These are phyloP conservation scores for Drosophila prolongata DNA, from an alignment of 2,888 invertebrate genomes.

Conservation along the genomic window DNA sequence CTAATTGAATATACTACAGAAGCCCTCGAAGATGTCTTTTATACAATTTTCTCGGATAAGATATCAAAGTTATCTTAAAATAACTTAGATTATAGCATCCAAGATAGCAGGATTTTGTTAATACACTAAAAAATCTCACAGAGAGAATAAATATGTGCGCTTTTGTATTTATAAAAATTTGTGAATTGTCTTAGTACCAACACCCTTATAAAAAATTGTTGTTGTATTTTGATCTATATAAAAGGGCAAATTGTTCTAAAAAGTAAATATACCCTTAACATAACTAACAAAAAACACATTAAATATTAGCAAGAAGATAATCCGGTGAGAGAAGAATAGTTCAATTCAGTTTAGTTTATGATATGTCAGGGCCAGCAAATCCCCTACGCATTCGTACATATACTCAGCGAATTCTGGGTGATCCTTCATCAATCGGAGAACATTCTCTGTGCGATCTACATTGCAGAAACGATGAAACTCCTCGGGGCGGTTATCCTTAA, in stretches of 20 bases:
- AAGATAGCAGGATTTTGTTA: too few relatives aligned
- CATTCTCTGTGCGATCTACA: constrained; percentile 67
- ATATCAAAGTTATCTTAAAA: not conserved
- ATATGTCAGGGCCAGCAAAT: constrained; percentile 72
- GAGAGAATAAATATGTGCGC: too few relatives aligned
- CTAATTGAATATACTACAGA: not conserved
- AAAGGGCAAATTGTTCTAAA: fast-evolving
- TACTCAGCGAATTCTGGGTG: constrained; percentile 60
- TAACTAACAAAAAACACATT: not conserved
- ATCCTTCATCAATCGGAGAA: constrained; percentile 60
- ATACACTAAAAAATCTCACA: not conserved
- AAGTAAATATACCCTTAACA: not conserved
- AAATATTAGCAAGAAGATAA: constrained; percentile 44
- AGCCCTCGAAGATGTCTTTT: not conserved
- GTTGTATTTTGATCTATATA: too few relatives aligned
- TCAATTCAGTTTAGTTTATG: constrained; percentile 42
- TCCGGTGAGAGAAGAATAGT: not conserved
- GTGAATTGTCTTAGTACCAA: too few relatives aligned
- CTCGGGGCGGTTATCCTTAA: constrained; percentile 78
- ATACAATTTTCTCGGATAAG: not conserved
- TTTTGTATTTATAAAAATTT: too few relatives aligned
- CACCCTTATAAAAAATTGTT: too few relatives aligned
- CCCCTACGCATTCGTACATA: constrained; percentile 73
- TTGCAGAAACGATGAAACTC: constrained; percentile 83
- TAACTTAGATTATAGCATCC: not conserved